phyloP scores from a whole-genome alignment of 2,797 vertebrate genomes.

The Mus spretus region DNA sequence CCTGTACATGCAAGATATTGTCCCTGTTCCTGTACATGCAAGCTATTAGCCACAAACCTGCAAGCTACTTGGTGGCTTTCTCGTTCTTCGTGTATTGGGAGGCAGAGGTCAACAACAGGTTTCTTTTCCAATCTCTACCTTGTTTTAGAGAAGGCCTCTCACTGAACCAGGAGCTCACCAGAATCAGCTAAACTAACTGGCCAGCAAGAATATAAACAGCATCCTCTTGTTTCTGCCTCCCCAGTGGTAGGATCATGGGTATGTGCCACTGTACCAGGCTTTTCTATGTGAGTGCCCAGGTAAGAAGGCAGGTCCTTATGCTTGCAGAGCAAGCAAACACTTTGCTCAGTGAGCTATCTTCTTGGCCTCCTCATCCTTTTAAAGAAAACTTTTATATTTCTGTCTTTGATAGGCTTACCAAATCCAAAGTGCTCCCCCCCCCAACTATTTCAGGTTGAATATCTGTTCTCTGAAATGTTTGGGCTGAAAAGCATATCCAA shows the following conservation, averaged over 20 bases:
- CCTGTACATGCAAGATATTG: conserved; percentile 64
- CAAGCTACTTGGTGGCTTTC: neutral
- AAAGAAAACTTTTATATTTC: neutral
- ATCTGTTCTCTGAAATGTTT: neutral
- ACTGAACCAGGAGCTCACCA: neutral
- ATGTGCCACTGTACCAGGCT: too few relatives aligned
- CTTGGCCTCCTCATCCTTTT: neutral
- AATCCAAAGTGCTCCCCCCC: conserved; percentile 54
- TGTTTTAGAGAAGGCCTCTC: neutral
- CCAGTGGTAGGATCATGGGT: neutral
- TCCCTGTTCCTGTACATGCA: conserved; percentile 20
- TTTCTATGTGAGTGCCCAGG: neutral
- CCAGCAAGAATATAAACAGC: neutral
- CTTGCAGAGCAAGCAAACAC: neutral
- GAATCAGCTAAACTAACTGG: neutral
- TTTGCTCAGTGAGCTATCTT: neutral
- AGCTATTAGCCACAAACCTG: too few relatives aligned
- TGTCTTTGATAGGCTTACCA: conserved; percentile 33
- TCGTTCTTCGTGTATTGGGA: neutral
- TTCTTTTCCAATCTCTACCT: neutral
- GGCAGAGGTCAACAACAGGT: neutral
- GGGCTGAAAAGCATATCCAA: neutral
- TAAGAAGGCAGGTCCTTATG: neutral
- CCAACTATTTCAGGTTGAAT: neutral
- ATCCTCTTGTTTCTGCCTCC: neutral